Evolutionary conservation across 2,797 vertebrate species (phyloP), one percentile per base, ranked within the genome.

Genomic region (Falco naumanni): DNA sequence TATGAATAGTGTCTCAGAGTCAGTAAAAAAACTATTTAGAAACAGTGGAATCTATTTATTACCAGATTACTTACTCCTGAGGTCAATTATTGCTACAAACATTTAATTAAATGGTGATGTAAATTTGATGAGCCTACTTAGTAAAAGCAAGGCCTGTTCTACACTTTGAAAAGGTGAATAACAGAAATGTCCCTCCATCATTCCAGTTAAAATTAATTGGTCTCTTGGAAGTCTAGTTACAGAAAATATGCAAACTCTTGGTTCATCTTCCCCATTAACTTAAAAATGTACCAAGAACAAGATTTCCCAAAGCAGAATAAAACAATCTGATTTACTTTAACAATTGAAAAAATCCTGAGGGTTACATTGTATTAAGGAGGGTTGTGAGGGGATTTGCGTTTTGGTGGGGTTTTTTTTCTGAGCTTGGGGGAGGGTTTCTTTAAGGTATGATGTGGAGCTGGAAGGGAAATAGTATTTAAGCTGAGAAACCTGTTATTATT

Each of bases 401-500:
- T 59, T 47, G 8, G 9, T 59, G 41, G 59, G 34, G 60, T 56
- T 41, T 84, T 71, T 28, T 0, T 0, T 7, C 16, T 53, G 17
- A 57, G 8, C 15, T 56, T 74, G 11, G 28, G 15, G 51, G 16
- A 83, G 7, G 6, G 13, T 61, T 92, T 89, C 56, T 93, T 94
- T 85, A 96, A 92, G 34, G 19, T 78, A 56, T 63, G 45, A 45
- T 57, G 29, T 61, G 56, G 77, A 90, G 71, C 87, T 96, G 79
- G 84, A 94, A 94, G 16, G 60, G 92, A 97, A 97, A 90, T 76
- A 85, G 60, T 89, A 93, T 91, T 92, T 96, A 95, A 93, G 71
- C 50, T 90, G 29, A 92, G 41, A 97, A 96, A 96, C 65, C 45
- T 96, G 84, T 96, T 96, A 96, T 90, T 91, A 94, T 88, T 85